A percentile compares a stretch with the other conserved stretches of the same genome.
Conservation (phyloP, 2,113 vertebrate genomes). For the Callopanchax toddi region DNA sequence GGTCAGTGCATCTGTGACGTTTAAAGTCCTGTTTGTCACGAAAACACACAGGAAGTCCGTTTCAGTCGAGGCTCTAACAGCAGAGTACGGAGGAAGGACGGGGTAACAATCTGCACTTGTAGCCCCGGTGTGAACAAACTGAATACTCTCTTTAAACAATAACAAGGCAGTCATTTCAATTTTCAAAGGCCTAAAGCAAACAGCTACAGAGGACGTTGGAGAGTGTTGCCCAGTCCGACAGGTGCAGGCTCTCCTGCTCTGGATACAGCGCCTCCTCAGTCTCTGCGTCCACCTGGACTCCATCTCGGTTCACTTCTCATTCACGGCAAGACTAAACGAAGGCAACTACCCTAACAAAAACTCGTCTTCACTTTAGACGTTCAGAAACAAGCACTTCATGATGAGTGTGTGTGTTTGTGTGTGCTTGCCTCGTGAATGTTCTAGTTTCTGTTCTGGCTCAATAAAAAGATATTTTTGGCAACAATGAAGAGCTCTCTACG, state of each 20-base stretch:
- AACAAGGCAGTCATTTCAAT: constrained; percentile 68
- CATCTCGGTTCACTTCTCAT: constrained; percentile 68
- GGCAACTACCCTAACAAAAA: constrained; percentile 76
- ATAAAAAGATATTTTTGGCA: constrained; percentile 84
- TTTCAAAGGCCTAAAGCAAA: constrained; percentile 72
- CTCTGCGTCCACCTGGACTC: constrained; percentile 58
- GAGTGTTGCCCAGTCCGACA: constrained; percentile 55
- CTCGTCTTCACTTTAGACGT: constrained; percentile 71
- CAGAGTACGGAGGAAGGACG: constrained; percentile 48
- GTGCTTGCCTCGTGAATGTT: constrained; percentile 61
- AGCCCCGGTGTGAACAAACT: constrained; percentile 59
- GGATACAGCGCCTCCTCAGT: constrained; percentile 51
- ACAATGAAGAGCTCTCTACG: constrained; percentile 79
- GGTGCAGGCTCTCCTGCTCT: constrained; percentile 40
- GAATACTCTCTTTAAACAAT: constrained; percentile 68
- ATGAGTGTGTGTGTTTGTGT: constrained; percentile 51
- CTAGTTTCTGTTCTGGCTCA: constrained; percentile 81
- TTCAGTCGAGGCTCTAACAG: constrained; percentile 69
- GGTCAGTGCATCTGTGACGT: constrained; percentile 47
- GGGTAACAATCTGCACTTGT: constrained; percentile 30
- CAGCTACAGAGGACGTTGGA: constrained; percentile 51
- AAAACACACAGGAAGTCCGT: constrained; percentile 66
- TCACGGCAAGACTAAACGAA: constrained; percentile 73
- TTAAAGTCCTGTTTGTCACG: constrained; percentile 66
- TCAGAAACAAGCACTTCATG: constrained; percentile 80